Percentiles rank a stretch among this genome's conserved stretches.
Evolutionary conservation across 1,140 invertebrate genomes (phyloP).

Genomic region (Lutraria rhynchaena): DNA sequence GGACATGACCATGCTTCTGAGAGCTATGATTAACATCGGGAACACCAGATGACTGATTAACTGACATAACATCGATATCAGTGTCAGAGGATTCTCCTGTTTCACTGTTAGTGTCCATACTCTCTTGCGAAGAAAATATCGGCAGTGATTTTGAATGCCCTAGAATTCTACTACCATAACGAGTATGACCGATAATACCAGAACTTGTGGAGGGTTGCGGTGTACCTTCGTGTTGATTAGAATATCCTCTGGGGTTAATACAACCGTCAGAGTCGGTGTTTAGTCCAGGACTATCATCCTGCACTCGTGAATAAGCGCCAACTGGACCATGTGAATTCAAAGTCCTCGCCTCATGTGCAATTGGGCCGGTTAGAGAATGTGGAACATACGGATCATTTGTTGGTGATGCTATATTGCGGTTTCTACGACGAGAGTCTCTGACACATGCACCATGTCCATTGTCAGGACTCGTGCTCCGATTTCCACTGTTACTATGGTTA

Average conservation of each 20-base stretch:
- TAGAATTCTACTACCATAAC: constrained; percentile 16
- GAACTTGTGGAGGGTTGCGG: constrained; percentile 36
- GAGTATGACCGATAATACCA: constrained; percentile 3
- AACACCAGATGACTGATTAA: background rate
- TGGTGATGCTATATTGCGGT: background rate
- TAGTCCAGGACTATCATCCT: background rate
- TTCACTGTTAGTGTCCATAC: constrained; percentile 55
- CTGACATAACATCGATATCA: constrained; percentile 37
- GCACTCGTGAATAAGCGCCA: no score
- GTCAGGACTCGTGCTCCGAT: background rate
- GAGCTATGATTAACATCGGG: background rate
- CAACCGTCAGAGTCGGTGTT: background rate
- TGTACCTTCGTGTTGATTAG: background rate
- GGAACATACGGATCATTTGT: constrained; percentile 1
- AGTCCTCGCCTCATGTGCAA: background rate
- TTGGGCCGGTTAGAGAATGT: background rate
- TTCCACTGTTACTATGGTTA: background rate
- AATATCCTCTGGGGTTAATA: background rate
- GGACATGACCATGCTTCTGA: background rate
- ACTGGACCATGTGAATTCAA: no score
- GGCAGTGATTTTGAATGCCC: constrained; percentile 53
- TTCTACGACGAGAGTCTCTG: background rate
- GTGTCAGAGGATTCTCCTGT: constrained; percentile 47
- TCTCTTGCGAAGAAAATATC: constrained; percentile 55
- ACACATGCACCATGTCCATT: background rate